Evolutionary conservation across 2,113 vertebrate genomes (phyloP), one percentile per base, ranked within the genome.

Genomic region (Lipotes vexillifer): DNA sequence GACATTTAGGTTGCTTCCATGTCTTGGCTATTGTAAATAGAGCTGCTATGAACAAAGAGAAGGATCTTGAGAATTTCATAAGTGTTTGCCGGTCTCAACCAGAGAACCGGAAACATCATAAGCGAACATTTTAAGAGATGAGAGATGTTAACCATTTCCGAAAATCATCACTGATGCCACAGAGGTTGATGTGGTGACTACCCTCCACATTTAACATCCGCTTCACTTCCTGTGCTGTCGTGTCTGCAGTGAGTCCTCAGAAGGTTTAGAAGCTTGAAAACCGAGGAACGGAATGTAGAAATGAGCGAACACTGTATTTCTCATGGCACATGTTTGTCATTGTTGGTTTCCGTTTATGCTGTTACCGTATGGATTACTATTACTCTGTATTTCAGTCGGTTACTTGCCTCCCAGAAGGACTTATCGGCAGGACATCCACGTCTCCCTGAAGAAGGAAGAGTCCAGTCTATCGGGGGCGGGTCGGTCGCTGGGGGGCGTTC

Each of bases 201-300:
- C 29, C 44, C 1, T 27, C 55, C 15, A 1, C 20, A 1, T 89
- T 83, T 84, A 94, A 78, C 89, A 72, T 41, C 84, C 63, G 44
- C 31, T 66, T 94, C 85, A 33, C 59, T 52, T 89, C 55, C 68
- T 31, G 1, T 65, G 71, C 44, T 88, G 36, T 78, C 88, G 88
- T 49, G 55, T 95, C 95, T n/a, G 72, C 88, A 93, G 61, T 86
- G 90, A 92, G 63, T 95, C 74, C 65, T 21, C 77, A 55, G 65
- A 52, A 85, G 57, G 33, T 69, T 44, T 25, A 82, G 74, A 93
- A 88, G 68, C 33, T 85, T 95, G 38, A 29, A 55, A 6, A 68
- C 61, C 2, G 12, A 75, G 77, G 69, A 59, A 68, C 38, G 84
- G 57, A 88, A 38, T 0, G 21, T 2, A 81, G 82, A 36, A 78